These are phyloP conservation scores for Isoperla grammatica DNA, from an alignment of 2,888 invertebrate genomes.

Conservation along the genomic window DNA sequence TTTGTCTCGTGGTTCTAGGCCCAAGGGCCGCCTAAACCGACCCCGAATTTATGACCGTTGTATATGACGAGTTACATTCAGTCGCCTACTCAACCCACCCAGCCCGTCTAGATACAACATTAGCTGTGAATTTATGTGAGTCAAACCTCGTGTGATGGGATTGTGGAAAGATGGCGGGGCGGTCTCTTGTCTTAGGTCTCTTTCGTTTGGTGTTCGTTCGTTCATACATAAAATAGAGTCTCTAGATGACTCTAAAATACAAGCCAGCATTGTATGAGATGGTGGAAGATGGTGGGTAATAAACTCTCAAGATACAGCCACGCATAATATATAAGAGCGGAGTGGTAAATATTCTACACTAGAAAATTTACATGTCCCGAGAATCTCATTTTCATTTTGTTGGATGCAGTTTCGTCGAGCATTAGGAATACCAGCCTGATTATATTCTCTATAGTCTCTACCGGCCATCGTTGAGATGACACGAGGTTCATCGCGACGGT, in stretches of 20 bases:
- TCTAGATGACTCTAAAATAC: too few relatives aligned
- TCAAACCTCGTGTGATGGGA: constrained; percentile 10
- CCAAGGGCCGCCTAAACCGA: not conserved
- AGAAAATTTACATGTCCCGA: constrained; percentile 2
- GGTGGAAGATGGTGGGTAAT: not conserved
- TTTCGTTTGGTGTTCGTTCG: not conserved
- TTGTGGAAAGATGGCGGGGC: constrained; percentile 4
- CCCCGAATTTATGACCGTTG: constrained; percentile 18
- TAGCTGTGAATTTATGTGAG: constrained; percentile 18
- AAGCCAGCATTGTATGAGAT: too few relatives aligned
- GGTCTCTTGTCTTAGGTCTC: not conserved
- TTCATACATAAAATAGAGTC: not conserved
- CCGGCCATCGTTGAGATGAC: too few relatives aligned
- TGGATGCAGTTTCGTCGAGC: not conserved
- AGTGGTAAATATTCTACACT: not conserved
- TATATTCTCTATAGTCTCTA: too few relatives aligned
- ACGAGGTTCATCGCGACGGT: too few relatives aligned
- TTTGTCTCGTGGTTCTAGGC: not conserved
- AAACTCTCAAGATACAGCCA: not conserved
- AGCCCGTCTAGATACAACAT: constrained; percentile 11
- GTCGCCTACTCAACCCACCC: too few relatives aligned
- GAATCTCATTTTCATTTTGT: constrained; percentile 13
- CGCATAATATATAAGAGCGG: constrained; percentile 1
- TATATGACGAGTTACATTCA: constrained; percentile 14
- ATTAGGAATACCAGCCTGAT: too few relatives aligned